Base-by-base conservation (phyloP, 2,888 invertebrate genomes). In the Selenia dentaria region DNA sequence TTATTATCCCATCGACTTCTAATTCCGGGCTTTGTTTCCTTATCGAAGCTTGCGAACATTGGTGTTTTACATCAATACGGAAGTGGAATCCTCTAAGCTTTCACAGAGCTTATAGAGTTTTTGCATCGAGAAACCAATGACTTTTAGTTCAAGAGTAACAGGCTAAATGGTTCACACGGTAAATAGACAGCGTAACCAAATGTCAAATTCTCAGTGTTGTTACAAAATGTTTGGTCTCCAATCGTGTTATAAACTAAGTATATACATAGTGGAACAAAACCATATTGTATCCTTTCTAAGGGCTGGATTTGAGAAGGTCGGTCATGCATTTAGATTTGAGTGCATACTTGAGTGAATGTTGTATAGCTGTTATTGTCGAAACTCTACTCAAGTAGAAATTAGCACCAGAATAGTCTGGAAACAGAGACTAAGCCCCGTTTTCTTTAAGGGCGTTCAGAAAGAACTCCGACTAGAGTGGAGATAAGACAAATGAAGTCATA, bases 131-230 rank as follows among this genome's bases (percentile, higher is more conserved):
- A 13, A 16, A 25, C 29, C 22, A 40, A 40, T 37, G 35, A 32
- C 29, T 32, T 47, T 9, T 22, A 6, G 12, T 22, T 18, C 6
- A 11, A 32, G 37, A 10, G 45, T 41, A 40, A 13, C n/a, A 0
- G 12, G 24, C 6, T 14, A 20, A 31, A 31, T 32, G 40, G 59
- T 66, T 68, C 67, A 59, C 66, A 68, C 68, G 66, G 16, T 29
- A 18, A 9, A 10, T 12, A 29, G 54, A 57, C 52, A 47, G 42
- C 43, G 45, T 49, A 40, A 46, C 43, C 40, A 48, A 70, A 67
- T 67, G 69, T 59, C 67, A 64, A 57, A 63, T 59, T 64, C 65
- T 51, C 61, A 57, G 49, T 54, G 47, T 27, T 46, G 41, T 39
- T 39, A 29, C 29, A 35, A n/a, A 39, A 46, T 34, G 45, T 40